A percentile compares a stretch with the other conserved stretches of the same genome.
phyloP scores from a whole-genome alignment of 1,140 invertebrate genomes.

The Oryzaephilus surinamensis region DNA sequence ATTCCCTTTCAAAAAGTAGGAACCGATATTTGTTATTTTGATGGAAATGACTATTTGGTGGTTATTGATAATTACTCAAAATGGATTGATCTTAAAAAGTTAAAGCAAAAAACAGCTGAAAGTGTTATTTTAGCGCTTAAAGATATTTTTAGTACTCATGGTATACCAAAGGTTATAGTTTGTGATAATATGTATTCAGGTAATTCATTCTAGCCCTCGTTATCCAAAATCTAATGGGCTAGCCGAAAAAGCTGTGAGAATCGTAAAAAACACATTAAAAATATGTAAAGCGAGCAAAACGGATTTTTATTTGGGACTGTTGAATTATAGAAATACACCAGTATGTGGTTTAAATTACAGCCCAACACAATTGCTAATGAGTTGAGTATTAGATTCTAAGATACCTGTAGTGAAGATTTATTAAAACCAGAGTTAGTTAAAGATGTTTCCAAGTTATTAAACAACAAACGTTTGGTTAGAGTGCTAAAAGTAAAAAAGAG shows the following conservation, averaged over 20 bases:
- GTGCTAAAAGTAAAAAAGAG: no score
- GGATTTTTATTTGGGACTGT: no score
- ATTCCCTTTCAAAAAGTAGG: conserved; percentile 2
- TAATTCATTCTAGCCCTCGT: conserved; percentile 3
- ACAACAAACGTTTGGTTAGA: no score
- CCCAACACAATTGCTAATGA: no score
- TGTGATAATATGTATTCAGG: conserved; percentile 9
- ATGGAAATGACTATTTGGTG: conserved; percentile 1
- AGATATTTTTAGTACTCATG: conserved; percentile 4
- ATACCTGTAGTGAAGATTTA: no score
- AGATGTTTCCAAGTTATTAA: no score
- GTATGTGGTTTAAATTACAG: no score
- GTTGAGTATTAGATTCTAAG: no score
- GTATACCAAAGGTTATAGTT: conserved; percentile 3
- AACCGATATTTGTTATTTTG: conserved; percentile 5
- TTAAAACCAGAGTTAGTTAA: no score
- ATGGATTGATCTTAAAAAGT: conserved; percentile 2
- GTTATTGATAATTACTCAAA: conserved; percentile 5
- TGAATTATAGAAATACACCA: no score
- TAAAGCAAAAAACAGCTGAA: neutral
- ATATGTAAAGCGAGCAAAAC: no score
- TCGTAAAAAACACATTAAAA: no score
- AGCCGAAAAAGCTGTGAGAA: conserved; percentile 7
- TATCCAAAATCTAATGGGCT: conserved; percentile 2
- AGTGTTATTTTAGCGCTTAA: neutral